phyloP scores from a whole-genome alignment of 2,797 vertebrate genomes.

The Myotis pilosus region DNA sequence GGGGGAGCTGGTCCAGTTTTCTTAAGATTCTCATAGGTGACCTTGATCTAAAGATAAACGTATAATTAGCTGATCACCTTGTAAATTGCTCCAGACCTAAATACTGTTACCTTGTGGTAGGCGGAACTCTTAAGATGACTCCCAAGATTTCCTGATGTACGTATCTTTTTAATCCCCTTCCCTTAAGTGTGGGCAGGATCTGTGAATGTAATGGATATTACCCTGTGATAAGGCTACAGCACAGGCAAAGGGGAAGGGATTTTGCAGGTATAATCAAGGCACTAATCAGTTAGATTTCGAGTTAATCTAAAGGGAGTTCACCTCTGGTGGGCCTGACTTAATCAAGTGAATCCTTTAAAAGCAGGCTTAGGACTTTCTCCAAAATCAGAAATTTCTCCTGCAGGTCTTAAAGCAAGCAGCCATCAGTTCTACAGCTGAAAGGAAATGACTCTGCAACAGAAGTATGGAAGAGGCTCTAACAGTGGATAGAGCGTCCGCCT shows the following conservation, averaged over 20 bases:
- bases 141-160: neutral
- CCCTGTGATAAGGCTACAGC: neutral
- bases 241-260: neutral
- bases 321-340: neutral
- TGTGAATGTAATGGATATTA: neutral
- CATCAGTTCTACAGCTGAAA: neutral
- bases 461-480: neutral
- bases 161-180: neutral
- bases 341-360: neutral
- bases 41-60: neutral
- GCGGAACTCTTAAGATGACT: neutral
- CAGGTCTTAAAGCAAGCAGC: neutral
- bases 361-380: neutral
- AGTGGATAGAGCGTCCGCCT: no score
- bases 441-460: neutral
- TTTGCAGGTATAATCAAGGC: neutral
- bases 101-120: neutral
- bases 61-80: neutral
- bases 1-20: neutral
- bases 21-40: neutral
- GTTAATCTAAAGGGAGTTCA: conserved; percentile 24
- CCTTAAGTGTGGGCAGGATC: neutral
- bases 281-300: neutral
- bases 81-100: neutral
- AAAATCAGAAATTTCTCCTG: neutral